Evolutionary conservation across 1,140 invertebrate species (phyloP), one percentile per base, ranked within the genome.

Genomic region (Sesamia nonagrioides): DNA sequence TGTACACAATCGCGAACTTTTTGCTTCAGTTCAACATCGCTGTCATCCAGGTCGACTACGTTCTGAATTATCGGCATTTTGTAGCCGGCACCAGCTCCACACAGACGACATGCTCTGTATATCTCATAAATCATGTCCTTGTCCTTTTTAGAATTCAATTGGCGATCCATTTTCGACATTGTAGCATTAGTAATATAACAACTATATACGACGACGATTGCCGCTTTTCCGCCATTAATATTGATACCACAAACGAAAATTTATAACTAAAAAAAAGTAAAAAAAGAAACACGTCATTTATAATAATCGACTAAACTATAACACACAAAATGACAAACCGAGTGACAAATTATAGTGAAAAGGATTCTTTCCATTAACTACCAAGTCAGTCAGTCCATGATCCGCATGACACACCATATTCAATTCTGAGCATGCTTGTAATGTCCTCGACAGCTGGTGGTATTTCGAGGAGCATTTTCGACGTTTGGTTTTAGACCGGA

Each of bases 61-160:
- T 89, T 93, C 77, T 95, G 93, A 21, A 95, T 89, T 66, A 95
- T 95, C 6, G 95, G 95, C 95, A 95, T 95, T 89, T 95, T 95
- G 84, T 95, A 95, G 45, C 94, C 95, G 17, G 94, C 94, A 66
- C 94, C 92, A 0, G 90, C 91, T 8, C 95, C 95, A 68, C 95
- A 95, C 6, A 95, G 82, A 0, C 95, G 92, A 89, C 95, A 95
- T 84, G 91, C 88, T 84, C 93, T 88, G 80, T 93, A 95, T 78
- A 95, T 92, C 63, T 95, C 93, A 74, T 95, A 95, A 63, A 92
- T 92, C 7, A 86, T 86, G 73, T 94, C 86, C 56, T 90, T 86
- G 11, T 92, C 90, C 42, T 85, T 80, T 66, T 85, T 92, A 58
- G 88, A 82, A 83, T 89, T 89, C 33, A 85, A 84, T 50, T 88